A percentile compares a stretch with the other conserved stretches of the same genome.
Evolutionary conservation across 1,140 invertebrate genomes (phyloP).

Genomic region (Drosophila navojoa): DNA sequence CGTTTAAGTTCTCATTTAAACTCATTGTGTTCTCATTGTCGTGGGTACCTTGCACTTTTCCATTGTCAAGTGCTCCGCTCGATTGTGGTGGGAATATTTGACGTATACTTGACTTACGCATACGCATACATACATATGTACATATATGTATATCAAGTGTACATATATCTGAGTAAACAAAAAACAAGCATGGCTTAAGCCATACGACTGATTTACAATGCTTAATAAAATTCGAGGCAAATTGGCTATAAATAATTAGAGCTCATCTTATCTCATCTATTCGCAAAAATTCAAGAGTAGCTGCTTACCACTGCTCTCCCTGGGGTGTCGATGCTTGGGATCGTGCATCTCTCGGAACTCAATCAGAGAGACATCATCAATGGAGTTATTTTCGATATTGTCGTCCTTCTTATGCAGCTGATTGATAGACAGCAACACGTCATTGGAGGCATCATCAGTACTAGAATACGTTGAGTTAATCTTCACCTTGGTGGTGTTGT

Average conservation of each 20-base stretch:
- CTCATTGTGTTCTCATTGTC: conserved; percentile 13
- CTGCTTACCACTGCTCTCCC: conserved; percentile 69
- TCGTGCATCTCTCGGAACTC: conserved; percentile 86
- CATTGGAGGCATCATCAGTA: conserved; percentile 30
- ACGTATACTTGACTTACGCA: background rate
- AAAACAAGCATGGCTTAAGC: background rate
- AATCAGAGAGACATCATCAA: background rate
- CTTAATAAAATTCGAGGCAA: background rate
- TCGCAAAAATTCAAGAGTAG: background rate
- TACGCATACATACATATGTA: too few species aligned
- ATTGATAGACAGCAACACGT: conserved; percentile 44
- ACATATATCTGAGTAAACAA: background rate
- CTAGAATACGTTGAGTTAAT: conserved; percentile 1
- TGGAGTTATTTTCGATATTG: background rate
- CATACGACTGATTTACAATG: background rate
- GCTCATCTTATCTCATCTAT: background rate
- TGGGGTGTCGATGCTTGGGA: conserved; percentile 85
- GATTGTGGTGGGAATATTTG: conserved; percentile 1
- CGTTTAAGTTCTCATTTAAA: conserved; percentile 24
- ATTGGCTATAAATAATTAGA: background rate
- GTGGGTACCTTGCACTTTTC: conserved; percentile 15
- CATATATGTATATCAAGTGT: background rate
- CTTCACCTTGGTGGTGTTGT: conserved; percentile 15
- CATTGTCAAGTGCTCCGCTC: background rate
- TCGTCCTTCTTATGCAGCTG: conserved; percentile 17